phyloP scores from a whole-genome alignment of 2,113 vertebrate species.

The Takifugu flavidus region DNA sequence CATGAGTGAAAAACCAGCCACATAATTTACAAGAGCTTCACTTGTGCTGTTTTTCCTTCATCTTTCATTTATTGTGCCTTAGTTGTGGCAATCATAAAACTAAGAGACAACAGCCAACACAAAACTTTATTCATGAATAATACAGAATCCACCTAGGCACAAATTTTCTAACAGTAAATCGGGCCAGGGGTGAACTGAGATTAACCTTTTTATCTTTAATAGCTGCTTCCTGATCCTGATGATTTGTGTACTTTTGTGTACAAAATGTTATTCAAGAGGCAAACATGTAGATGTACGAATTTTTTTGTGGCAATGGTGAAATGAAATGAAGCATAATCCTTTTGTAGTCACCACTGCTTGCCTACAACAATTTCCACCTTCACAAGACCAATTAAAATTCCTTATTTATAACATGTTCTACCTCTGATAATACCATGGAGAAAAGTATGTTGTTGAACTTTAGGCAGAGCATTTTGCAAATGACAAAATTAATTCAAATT shows the following conservation, averaged over 20 bases:
- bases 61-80: background rate
- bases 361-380: too few relatives aligned
- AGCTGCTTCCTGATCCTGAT: slow-evolving; percentile 12
- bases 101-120: slow-evolving; percentile 12
- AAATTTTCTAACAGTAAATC: slow-evolving; percentile 5
- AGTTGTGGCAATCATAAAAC: background rate
- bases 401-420: too few relatives aligned
- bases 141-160: slow-evolving; percentile 16
- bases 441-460: too few relatives aligned
- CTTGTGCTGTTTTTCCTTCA: background rate
- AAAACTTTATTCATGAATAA: slow-evolving; percentile 23
- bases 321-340: too few relatives aligned
- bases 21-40: slow-evolving; percentile 1
- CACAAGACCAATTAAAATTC: too few relatives aligned
- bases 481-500: too few relatives aligned
- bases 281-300: too few relatives aligned
- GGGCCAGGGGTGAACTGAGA: background rate
- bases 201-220: slow-evolving; percentile 3
- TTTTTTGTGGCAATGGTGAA: too few relatives aligned
- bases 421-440: too few relatives aligned
- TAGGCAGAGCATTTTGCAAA: too few relatives aligned
- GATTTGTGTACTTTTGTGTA: slow-evolving; percentile 5
- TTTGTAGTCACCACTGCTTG: too few relatives aligned
- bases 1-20: background rate
- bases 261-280: too few relatives aligned